phyloP scores from a whole-genome alignment of 2,113 vertebrate genomes.

The Pungitius pungitius region DNA sequence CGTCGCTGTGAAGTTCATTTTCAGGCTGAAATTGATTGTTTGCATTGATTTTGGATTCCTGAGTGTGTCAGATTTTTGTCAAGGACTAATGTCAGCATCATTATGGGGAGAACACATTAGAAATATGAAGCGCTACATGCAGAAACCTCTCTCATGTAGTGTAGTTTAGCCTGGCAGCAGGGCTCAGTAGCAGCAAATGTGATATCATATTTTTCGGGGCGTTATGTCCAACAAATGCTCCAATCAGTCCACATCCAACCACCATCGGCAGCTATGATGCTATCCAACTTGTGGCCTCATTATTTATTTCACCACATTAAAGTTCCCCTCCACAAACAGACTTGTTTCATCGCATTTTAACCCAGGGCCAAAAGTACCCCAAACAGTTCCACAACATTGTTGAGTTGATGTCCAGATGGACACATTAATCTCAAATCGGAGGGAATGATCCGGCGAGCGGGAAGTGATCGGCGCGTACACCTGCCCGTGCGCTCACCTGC shows the following conservation, averaged over 20 bases:
- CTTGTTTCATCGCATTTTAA: slow-evolving; percentile 15
- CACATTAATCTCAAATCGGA: slow-evolving; percentile 59
- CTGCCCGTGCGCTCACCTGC: slow-evolving; percentile 64
- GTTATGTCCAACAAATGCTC: too few relatives aligned
- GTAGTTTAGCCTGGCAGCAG: background rate
- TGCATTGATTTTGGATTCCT: slow-evolving; percentile 47
- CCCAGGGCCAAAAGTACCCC: background rate
- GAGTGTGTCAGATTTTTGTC: slow-evolving; percentile 22
- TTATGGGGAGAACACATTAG: background rate
- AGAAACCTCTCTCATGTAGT: background rate
- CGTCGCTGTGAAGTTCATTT: slow-evolving; percentile 36
- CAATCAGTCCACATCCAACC: too few relatives aligned
- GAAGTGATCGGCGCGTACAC: slow-evolving; percentile 35
- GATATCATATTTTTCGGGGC: background rate
- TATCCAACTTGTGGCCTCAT: slow-evolving; percentile 5
- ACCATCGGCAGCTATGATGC: background rate
- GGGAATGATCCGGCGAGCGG: slow-evolving; percentile 28
- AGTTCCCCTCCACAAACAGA: background rate
- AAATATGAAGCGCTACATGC: background rate
- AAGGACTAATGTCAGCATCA: slow-evolving; percentile 12
- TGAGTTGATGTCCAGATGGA: slow-evolving; percentile 62
- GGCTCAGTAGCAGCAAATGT: slow-evolving; percentile 1
- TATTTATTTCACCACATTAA: background rate
- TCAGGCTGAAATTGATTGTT: slow-evolving; percentile 42
- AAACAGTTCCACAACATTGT: slow-evolving; percentile 45